These are phyloP conservation scores for Brachyopa scutellaris DNA, from an alignment of 2,888 invertebrate species.

Conservation along the genomic window DNA sequence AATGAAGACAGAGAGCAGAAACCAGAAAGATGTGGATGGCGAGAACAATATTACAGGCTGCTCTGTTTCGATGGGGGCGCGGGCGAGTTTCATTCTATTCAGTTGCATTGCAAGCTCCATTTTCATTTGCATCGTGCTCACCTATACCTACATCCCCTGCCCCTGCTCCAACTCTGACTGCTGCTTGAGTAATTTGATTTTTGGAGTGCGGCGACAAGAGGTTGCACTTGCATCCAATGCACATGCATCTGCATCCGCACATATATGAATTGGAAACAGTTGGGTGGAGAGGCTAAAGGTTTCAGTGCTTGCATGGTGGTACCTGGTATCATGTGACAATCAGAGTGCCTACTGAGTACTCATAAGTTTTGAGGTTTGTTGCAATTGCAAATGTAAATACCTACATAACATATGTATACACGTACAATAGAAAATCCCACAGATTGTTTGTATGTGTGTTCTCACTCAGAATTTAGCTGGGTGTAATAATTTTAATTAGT, in stretches of 20 bases:
- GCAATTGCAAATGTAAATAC: no score
- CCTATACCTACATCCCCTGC: neutral
- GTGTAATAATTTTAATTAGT: slow-evolving; percentile 32
- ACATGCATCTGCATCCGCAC: no score
- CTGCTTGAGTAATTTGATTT: slow-evolving; percentile 59
- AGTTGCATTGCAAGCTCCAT: slow-evolving; percentile 45
- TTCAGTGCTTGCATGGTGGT: neutral
- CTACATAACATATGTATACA: no score
- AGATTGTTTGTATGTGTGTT: neutral
- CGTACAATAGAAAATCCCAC: no score
- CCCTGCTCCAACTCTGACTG: neutral
- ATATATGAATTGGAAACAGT: slow-evolving; percentile 37
- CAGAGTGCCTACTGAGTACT: slow-evolving; percentile 44
- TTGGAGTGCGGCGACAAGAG: slow-evolving; percentile 35
- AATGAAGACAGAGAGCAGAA: slow-evolving; percentile 51
- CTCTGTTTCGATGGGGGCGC: slow-evolving; percentile 12
- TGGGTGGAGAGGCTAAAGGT: neutral
- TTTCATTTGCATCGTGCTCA: slow-evolving; percentile 25
- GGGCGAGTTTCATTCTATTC: slow-evolving; percentile 36
- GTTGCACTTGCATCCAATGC: no score
- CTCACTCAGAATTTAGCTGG: neutral
- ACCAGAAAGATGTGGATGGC: slow-evolving; percentile 10
- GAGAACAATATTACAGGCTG: slow-evolving; percentile 16
- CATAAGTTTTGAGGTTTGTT: slow-evolving; percentile 40
- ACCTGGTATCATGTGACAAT: slow-evolving; percentile 61